Conservation (phyloP, 2,888 invertebrate species). For the Troglohyphantes excavatus region DNA sequence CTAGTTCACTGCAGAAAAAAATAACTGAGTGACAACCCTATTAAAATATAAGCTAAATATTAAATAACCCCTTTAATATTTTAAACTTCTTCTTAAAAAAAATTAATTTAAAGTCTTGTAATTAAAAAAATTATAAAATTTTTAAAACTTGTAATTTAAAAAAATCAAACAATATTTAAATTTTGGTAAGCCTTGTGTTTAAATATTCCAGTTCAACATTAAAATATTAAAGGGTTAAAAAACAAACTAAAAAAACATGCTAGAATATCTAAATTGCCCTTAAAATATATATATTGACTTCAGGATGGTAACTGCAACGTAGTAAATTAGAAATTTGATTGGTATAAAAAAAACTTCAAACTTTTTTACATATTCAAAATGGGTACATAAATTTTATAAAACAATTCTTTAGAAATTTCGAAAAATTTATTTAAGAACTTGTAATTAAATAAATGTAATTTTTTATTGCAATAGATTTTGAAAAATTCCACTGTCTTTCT, state of each 20-base stretch:
- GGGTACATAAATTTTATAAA: no score
- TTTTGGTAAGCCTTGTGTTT: background rate
- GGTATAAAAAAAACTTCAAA: no score
- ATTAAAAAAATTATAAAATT: background rate
- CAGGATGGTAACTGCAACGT: constrained; percentile 5
- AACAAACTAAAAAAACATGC: constrained; percentile 70
- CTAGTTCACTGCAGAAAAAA: background rate
- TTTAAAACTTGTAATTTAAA: constrained; percentile 12
- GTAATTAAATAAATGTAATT: no score
- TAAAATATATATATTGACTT: constrained; percentile 14
- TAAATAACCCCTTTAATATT: constrained; percentile 29
- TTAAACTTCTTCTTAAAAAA: background rate
- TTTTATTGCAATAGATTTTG: no score
- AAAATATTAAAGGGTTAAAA: constrained; percentile 59
- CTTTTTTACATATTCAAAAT: no score
- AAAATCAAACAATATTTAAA: background rate
- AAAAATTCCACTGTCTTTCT: no score
- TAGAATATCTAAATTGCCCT: constrained; percentile 78
- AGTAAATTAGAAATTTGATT: background rate
- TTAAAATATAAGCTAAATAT: constrained; percentile 23
- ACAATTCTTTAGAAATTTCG: no score
- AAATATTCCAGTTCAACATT: background rate
- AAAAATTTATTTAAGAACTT: no score
- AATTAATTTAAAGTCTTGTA: background rate
- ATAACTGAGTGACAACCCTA: constrained; percentile 72